Conservation (phyloP, 2,888 invertebrate genomes). For the Tridacna crocea region DNA sequence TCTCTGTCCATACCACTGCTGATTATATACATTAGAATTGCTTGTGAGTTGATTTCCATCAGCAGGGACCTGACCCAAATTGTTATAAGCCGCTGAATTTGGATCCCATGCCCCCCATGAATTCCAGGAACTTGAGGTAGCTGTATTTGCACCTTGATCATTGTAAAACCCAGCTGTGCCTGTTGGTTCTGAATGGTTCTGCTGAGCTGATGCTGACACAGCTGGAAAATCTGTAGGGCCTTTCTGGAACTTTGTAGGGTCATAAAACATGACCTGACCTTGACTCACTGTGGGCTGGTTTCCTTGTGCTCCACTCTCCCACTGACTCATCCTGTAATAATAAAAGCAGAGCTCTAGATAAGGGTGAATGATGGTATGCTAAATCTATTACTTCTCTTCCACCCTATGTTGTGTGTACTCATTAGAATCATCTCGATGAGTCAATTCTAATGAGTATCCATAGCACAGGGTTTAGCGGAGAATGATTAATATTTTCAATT, state of each 20-base stretch:
- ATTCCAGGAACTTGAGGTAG: conserved; percentile 38
- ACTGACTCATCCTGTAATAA: conserved; percentile 71
- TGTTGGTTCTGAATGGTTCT: background rate
- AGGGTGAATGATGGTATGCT: too few relatives aligned
- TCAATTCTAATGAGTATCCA: too few relatives aligned
- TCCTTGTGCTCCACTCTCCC: conserved; percentile 44
- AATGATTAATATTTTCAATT: too few relatives aligned
- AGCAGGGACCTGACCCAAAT: conserved; percentile 1
- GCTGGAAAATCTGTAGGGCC: background rate
- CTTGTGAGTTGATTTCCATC: conserved; percentile 13
- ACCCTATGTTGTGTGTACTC: too few relatives aligned
- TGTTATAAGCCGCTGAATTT: conserved; percentile 32
- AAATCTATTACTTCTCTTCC: too few relatives aligned
- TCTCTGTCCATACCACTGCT: conserved; percentile 50
- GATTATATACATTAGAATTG: conserved; percentile 27
- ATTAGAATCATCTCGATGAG: too few relatives aligned
- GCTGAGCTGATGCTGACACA: conserved; percentile 2
- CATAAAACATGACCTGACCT: conserved; percentile 72
- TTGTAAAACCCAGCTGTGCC: background rate
- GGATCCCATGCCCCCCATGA: conserved; percentile 50
- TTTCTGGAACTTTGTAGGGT: conserved; percentile 72
- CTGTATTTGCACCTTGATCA: conserved; percentile 22
- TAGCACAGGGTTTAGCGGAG: too few relatives aligned
- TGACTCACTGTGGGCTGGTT: conserved; percentile 25
- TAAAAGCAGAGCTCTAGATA: background rate